A percentile compares a stretch with the other conserved stretches of the same genome.
Evolutionary conservation across 2,888 invertebrate genomes (phyloP).

Genomic region (Agriopis aurantiaria): DNA sequence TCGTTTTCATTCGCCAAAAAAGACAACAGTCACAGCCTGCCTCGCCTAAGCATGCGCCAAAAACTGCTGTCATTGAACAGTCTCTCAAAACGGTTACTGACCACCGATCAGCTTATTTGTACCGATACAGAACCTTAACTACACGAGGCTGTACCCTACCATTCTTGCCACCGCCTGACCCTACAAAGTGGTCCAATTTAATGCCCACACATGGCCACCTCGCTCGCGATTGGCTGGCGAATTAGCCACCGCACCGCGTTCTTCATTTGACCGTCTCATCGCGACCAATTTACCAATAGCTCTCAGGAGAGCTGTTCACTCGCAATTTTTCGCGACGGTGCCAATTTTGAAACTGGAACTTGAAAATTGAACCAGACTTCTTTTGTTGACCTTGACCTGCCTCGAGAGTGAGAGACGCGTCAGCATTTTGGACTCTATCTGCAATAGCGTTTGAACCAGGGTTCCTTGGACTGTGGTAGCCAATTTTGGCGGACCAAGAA

Average conservation of each 20-base stretch:
- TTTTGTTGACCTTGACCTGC: slow-evolving; percentile 19
- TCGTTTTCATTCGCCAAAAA: no score
- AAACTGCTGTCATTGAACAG: background rate
- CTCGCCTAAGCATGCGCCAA: no score
- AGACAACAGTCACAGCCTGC: no score
- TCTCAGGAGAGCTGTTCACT: slow-evolving; percentile 49
- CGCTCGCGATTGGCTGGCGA: slow-evolving; percentile 73
- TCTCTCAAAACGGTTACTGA: background rate
- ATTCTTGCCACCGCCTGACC: slow-evolving; percentile 75
- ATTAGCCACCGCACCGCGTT: slow-evolving; percentile 75
- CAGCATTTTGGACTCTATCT: background rate
- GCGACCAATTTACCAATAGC: slow-evolving; percentile 77
- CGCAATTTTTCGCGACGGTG: slow-evolving; percentile 43
- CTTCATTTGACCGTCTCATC: slow-evolving; percentile 75
- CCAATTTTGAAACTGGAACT: slow-evolving; percentile 42
- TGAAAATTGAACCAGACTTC: background rate
- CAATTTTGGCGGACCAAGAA: background rate
- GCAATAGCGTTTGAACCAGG: background rate
- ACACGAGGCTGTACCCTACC: slow-evolving; percentile 52
- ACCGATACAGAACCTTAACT: slow-evolving; percentile 21
- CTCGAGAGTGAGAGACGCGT: background rate
- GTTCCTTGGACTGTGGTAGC: background rate
- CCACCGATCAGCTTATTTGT: background rate
- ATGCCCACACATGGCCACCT: slow-evolving; percentile 61
- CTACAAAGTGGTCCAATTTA: slow-evolving; percentile 82